phyloP scores from a whole-genome alignment of 2,797 vertebrate genomes.

The Pseudomugil gertrudae region DNA sequence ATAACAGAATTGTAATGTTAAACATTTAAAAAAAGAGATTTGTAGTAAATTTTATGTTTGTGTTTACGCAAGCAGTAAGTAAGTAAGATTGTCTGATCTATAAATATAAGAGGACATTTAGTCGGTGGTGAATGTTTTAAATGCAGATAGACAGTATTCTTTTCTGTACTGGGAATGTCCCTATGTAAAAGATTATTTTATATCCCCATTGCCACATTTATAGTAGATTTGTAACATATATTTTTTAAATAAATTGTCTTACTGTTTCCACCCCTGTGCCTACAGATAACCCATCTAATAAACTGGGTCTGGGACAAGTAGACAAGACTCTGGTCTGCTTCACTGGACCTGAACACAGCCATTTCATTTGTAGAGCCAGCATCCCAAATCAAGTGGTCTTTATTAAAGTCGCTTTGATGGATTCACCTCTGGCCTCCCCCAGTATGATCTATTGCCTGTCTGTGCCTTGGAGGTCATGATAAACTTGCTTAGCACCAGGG shows the following conservation, averaged over 20 bases:
- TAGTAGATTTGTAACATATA: slow-evolving; percentile 1
- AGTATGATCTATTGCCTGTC: slow-evolving; percentile 76
- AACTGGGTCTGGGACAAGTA: slow-evolving; percentile 37
- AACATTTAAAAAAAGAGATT: slow-evolving; percentile 25
- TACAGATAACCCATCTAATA: slow-evolving; percentile 59
- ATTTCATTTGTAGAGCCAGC: slow-evolving; percentile 72
- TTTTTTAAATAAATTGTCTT: slow-evolving; percentile 19
- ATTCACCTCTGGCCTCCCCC: slow-evolving; percentile 69
- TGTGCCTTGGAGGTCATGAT: slow-evolving; percentile 74
- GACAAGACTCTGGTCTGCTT: slow-evolving; percentile 56
- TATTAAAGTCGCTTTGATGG: slow-evolving; percentile 78
- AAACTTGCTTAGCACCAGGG: slow-evolving; percentile 74
- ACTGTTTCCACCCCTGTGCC: slow-evolving; percentile 3
- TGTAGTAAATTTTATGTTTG: slow-evolving; percentile 14
- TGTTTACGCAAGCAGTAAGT: background rate
- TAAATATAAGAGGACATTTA: background rate
- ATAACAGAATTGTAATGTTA: slow-evolving; percentile 11
- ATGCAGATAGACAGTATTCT: background rate
- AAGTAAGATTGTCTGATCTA: slow-evolving; percentile 4
- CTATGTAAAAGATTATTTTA: background rate
- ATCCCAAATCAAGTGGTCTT: slow-evolving; percentile 74
- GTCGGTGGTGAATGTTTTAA: background rate
- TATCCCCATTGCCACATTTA: slow-evolving; percentile 3
- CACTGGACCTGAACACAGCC: slow-evolving; percentile 71
- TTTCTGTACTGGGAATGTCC: background rate